Evolutionary conservation across 1,140 invertebrate genomes (phyloP), one percentile per base, ranked within the genome.

Genomic region (Brachionus manjavacas): DNA sequence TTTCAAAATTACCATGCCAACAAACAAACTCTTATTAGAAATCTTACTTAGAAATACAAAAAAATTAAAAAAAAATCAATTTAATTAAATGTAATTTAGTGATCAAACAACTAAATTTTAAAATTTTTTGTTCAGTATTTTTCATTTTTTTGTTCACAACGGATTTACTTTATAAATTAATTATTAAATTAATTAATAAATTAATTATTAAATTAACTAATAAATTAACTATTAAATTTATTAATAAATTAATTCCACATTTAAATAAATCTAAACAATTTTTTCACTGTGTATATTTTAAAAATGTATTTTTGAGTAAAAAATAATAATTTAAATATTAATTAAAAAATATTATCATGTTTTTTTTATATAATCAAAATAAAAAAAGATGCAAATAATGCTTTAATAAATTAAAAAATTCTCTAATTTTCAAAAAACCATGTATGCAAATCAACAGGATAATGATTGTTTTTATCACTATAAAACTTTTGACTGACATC

Each of bases 21-120:
- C 28, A 81, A 81, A 16, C 79, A 81, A 68, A 68, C 79, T 4
- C 12, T 81, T 6, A 81, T 81, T 28, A 55, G 66, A 60, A 81
- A 81, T 81, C 41, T 81, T 39, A 81, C 79, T 66, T 81, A 81
- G 35, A 35, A 39, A 81, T 9, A 31, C 7, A 14, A 35, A 64
- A 43, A 39, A 41, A 81, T 4, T 64, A 25, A 64, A 64, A 68
- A 74, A 74, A 43, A 43, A 23, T 43, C 43, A 39, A 74, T 52
- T 46, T 76, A 49, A 23, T 76, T 46, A 14, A 49, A 76, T 76
- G 72, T 76, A 76, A 76, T 76, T 76, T 25, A 76, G 23, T 39
- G 16, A 41, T 41, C 31, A 20, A 41, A 14, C 16, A 9, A 41
- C 39, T 11, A 60, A 20, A 20, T 60, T 16, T 60, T 60, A 25